These are phyloP conservation scores for Meteorus cinctellus DNA, from an alignment of 2,888 invertebrate species.

Conservation along the genomic window DNA sequence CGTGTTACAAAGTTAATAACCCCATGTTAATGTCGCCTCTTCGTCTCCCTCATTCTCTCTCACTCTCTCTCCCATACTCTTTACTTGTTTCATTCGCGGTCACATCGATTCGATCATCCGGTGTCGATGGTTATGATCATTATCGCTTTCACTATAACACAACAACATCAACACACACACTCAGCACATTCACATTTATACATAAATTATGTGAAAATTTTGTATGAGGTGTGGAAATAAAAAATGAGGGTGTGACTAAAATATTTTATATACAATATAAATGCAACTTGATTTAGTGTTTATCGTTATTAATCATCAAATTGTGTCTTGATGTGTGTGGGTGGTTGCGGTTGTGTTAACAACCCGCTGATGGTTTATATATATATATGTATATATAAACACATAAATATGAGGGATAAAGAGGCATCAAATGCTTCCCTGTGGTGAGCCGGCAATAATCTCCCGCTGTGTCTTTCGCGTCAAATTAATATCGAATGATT, in stretches of 20 bases:
- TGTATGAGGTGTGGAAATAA: slow-evolving; percentile 11
- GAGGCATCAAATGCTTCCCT: slow-evolving; percentile 49
- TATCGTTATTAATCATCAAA: not conserved
- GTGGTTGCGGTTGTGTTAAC: slow-evolving; percentile 4
- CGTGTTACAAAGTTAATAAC: slow-evolving; percentile 50
- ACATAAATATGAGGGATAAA: slow-evolving; percentile 46
- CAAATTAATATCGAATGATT: slow-evolving; percentile 73
- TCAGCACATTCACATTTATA: slow-evolving; percentile 36
- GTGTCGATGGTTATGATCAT: slow-evolving; percentile 39
- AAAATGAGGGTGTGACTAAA: not conserved
- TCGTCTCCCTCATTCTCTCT: slow-evolving; percentile 2
- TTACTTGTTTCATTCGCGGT: slow-evolving; percentile 5
- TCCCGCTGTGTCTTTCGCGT: slow-evolving; percentile 65
- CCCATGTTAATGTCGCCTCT: slow-evolving; percentile 46
- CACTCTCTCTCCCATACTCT: slow-evolving; percentile 26
- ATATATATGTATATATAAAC: not conserved
- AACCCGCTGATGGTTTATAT: not conserved
- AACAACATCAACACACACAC: not conserved
- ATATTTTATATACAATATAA: not conserved
- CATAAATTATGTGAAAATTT: slow-evolving; percentile 38
- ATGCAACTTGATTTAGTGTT: slow-evolving; percentile 23
- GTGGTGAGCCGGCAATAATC: slow-evolving; percentile 62
- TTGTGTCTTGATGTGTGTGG: not conserved
- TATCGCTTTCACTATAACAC: slow-evolving; percentile 44
- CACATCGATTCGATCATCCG: slow-evolving; percentile 36